Base-by-base conservation (phyloP, 2,888 invertebrate species). In the Ophion obscuratus region DNA sequence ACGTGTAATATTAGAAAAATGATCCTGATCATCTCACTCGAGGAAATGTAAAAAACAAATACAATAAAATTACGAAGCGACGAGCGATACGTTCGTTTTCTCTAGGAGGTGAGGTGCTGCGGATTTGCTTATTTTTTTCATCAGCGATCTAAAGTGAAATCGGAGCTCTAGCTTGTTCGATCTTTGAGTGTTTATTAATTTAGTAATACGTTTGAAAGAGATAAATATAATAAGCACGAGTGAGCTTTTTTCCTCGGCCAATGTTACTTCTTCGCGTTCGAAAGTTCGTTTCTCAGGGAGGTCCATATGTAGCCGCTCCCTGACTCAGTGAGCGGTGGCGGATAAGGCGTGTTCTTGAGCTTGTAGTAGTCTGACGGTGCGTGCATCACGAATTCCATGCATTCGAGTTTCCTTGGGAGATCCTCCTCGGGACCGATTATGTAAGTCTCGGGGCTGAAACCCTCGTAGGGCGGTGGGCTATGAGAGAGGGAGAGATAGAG, bases 361-460 rank as follows among this genome's bases (percentile, higher is more conserved):
- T 97, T 96, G 94, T 97, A 98, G 94, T 98, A 98, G 93, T 98
- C 98, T 0, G 98, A 98, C 0, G 98, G 98, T 0, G 98, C 98
- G 91, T 98, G 98, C 97, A 98, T 98, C 24, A 98, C 96, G 94
- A 98, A 99, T 92, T 98, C 97, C 96, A 99, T 97, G 89, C 96
- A 97, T 47, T 97, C 97, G 77, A 99, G 95, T 93, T 97, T 97
- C 7, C 98, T 95, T 0, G 98, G 97, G 2, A 98, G 95, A 88
- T 98, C 98, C 94, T 99, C 99, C 92, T 98, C 98, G 0, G 98
- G 98, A 2, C 98, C 98, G 90, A 98, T 96, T 62, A 98, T 96
- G 92, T 98, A 99, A 17, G 98, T 98, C 59, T 97, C 96, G 0
- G 98, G 97, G 95, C 97, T 97, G 93, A 99, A 99, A 53, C 96